Evolutionary conservation across 2,797 vertebrate species (phyloP).

Genomic region (Zalophus californianus): DNA sequence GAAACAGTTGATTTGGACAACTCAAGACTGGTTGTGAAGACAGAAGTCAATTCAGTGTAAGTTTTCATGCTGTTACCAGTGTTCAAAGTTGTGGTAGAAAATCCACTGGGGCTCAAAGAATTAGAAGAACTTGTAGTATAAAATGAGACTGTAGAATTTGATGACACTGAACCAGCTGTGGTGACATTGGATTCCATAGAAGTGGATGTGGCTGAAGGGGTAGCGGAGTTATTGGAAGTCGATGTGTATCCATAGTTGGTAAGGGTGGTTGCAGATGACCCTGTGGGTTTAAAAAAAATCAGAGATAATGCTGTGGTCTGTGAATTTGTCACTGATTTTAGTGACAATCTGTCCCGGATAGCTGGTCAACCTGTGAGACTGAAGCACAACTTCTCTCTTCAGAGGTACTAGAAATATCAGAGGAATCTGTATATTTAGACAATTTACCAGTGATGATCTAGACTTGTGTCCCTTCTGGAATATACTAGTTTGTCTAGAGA

Average conservation of each 20-base stretch:
- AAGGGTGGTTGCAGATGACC: fast-evolving
- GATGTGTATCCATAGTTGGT: background rate
- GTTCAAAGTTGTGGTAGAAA: background rate
- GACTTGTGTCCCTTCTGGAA: background rate
- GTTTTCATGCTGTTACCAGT: background rate
- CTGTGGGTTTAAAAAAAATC: background rate
- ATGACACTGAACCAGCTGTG: too few species aligned
- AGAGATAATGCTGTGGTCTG: background rate
- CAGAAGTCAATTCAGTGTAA: background rate
- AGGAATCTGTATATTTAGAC: background rate
- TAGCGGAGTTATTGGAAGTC: background rate
- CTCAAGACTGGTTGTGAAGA: background rate
- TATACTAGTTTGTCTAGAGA: background rate
- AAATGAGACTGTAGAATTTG: background rate
- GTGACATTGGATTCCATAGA: background rate
- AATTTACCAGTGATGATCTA: background rate
- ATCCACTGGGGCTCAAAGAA: background rate
- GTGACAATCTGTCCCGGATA: background rate
- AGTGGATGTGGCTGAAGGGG: background rate
- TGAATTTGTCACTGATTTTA: background rate
- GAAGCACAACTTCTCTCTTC: background rate
- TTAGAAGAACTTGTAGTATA: background rate
- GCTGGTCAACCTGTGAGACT: background rate
- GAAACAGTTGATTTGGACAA: background rate
- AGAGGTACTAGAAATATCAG: background rate